Base-by-base conservation (phyloP, 1,140 invertebrate species). In the Drosophila mayri region DNA sequence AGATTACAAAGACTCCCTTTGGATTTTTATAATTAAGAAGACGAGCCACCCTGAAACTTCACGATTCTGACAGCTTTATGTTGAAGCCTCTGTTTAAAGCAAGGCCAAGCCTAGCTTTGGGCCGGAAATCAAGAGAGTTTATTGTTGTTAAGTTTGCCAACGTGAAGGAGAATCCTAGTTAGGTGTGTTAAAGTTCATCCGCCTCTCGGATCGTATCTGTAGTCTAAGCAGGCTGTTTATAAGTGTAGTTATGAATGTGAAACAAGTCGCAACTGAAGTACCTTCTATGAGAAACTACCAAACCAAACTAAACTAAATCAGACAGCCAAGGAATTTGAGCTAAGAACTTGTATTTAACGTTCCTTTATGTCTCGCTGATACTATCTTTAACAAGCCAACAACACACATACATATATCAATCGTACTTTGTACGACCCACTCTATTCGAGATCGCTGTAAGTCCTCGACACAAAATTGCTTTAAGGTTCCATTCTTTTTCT, bases 231-330 rank as follows among this genome's bases (percentile, higher is more conserved):
- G 68, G 65, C 50, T 32, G 47, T 66, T 54, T 54, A 37, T 54
- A 70, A 22, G 40, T 66, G 40, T 66, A 38, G 47, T 46, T 38
- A 61, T 75, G 62, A 68, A 40, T 72, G 54, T 75, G 47, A 84
- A 67, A 72, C 40, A 90, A 85, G 86, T 81, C 85, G 85, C 85
- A 85, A 90, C 85, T 73, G 43, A 90, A 85, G 85, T 90, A 90
- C 85, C 85, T 90, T 86, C 77, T 59, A 54, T 73, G 44, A 52
- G 54, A 72, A 71, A 72, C 66, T 72, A 72, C 65, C 50, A 72
- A 71, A 59, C 41, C 50, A 50, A 50, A 50, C 49, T 14, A 59
- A 50, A 76, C 65, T 38, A 57, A 60, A 7, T 37, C 46, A 49
- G 41, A 43, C 38, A 71, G 46, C 35, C 46, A 63, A 66, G 40